Base-by-base conservation (phyloP, 1,140 invertebrate genomes). In the Linepithema humile region DNA sequence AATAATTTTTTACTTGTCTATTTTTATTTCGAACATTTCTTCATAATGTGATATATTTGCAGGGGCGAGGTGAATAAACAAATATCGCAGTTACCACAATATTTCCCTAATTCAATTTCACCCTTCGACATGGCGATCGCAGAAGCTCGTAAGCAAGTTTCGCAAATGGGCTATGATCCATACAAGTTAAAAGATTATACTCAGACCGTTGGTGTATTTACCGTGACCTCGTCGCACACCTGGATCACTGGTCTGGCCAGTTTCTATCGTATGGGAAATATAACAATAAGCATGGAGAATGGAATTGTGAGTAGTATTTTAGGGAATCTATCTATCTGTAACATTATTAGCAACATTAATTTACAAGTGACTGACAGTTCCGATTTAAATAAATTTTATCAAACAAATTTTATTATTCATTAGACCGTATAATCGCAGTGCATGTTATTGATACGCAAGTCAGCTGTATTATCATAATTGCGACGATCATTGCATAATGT, bases 81-180 rank as follows among this genome's bases (percentile, higher is more conserved):
- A 82, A 94, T 95, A 75, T 93, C 93, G 0, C 90, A 96, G 86
- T 91, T 97, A 10, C 95, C 96, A 5, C 95, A 97, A 88, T 96
- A 95, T 57, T 97, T 98, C 88, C 97, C 97, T 0, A 98, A 98
- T 92, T 98, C 97, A 0, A 97, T 98, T 86, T 96, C 97, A 9
- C 97, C 97, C 0, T 94, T 98, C 59, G 97, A 98, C 88, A 97
- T 97, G 95, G 96, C 97, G 10, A 95, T 98, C 48, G 96, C 96
- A 4, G 96, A 97, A 89, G 95, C 95, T 0, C 95, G 97, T 10
- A 96, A 96, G 86, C 96, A 96, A 88, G 96, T 98, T 2, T 95
- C 96, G 10, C 93, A 96, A 48, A 96, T 96, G 93, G 95, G 96
- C 7, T 96, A 96, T 83, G 97, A 98, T 93, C 97, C 97, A 0